A percentile compares a stretch with the other conserved stretches of the same genome.
Conservation (phyloP, 1,140 invertebrate genomes). For the Halyomorpha halys region DNA sequence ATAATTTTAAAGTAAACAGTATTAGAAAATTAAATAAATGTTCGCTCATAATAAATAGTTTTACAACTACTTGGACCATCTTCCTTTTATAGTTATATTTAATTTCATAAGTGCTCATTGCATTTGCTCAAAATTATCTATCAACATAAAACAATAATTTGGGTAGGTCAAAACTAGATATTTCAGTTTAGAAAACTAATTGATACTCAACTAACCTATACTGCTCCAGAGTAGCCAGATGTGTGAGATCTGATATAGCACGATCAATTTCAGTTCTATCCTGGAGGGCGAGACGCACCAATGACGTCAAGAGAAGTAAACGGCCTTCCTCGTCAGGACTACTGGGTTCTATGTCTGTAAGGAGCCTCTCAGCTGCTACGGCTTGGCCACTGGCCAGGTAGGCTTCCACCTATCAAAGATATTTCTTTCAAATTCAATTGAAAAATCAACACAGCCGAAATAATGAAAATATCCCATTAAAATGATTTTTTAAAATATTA, state of each 20-base stretch:
- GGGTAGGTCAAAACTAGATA: neutral
- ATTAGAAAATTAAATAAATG: too few relatives aligned
- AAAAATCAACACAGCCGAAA: too few relatives aligned
- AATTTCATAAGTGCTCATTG: too few relatives aligned
- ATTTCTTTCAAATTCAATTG: too few relatives aligned
- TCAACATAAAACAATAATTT: neutral
- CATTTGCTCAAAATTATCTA: too few relatives aligned
- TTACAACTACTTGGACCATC: too few relatives aligned
- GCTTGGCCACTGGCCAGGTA: neutral
- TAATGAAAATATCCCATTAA: too few relatives aligned
- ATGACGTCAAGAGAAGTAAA: conserved; percentile 64
- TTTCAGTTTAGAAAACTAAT: too few relatives aligned
- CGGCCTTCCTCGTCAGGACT: conserved; percentile 52
- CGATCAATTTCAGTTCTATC: conserved; percentile 77
- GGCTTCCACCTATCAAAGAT: conserved; percentile 3
- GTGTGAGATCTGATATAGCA: conserved; percentile 49
- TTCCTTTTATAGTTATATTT: too few relatives aligned
- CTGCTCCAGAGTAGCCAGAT: conserved; percentile 56
- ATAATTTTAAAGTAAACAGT: too few relatives aligned
- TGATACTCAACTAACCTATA: conserved; percentile 18
- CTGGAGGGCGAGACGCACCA: conserved; percentile 70
- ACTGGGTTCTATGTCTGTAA: conserved; percentile 62
- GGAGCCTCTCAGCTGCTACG: conserved; percentile 37
- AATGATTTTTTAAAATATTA: too few relatives aligned
- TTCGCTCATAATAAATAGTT: too few relatives aligned